Percentiles rank a stretch among this genome's conserved stretches.
These are phyloP conservation scores for Neosilurus hyrtlii DNA, from an alignment of 2,797 vertebrate species.

Conservation along the genomic window DNA sequence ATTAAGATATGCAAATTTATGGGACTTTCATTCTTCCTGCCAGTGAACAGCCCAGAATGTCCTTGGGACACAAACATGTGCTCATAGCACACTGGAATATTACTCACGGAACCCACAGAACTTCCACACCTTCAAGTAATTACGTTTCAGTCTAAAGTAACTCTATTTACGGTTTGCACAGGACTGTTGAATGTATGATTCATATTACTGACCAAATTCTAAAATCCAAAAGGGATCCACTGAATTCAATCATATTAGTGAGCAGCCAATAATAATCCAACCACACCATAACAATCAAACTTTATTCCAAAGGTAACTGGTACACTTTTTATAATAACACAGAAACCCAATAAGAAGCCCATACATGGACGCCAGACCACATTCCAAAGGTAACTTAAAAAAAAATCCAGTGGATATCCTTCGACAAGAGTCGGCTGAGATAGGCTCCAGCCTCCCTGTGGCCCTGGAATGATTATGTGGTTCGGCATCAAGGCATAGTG, in stretches of 20 bases:
- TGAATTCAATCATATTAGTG: background rate
- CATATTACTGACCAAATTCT: background rate
- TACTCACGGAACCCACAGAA: background rate
- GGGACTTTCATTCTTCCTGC: background rate
- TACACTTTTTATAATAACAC: no score
- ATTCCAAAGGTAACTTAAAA: background rate
- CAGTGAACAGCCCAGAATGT: background rate
- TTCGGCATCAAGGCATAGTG: no score
- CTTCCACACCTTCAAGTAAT: background rate
- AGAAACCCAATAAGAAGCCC: background rate
- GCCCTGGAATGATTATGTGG: no score
- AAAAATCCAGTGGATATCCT: no score
- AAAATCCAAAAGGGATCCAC: no score
- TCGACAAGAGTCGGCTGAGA: no score
- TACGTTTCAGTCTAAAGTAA: background rate
- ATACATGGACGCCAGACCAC: background rate
- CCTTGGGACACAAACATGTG: background rate
- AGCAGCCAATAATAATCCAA: background rate
- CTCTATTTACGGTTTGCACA: background rate
- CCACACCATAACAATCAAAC: background rate
- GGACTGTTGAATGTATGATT: background rate
- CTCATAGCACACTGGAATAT: background rate
- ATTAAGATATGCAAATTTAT: slow-evolving; percentile 1
- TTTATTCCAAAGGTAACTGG: background rate
- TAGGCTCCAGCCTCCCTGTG: no score